Evolutionary conservation across 2,888 invertebrate species (phyloP), one percentile per base, ranked within the genome.

Genomic region (Lasius fuliginosus): DNA sequence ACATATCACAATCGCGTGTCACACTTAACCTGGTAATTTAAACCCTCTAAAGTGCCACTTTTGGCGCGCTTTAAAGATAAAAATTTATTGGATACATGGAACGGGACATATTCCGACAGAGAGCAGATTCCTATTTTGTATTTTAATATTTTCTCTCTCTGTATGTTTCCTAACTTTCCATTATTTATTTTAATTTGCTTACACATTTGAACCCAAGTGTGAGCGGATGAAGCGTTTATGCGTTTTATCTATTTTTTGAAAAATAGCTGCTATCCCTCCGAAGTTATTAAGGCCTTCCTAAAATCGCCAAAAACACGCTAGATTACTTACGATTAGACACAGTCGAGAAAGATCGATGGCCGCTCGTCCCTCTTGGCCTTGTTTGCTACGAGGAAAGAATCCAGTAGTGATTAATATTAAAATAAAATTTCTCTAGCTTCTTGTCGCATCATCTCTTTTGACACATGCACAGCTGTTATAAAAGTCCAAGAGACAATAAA

Each of bases 321-420:
- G 84, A 88, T 88, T 88, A 86, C 77, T 86, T 75, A 65, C 85
- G 86, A 87, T 89, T 89, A 83, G 86, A 83, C 74, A 86, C 84
- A 87, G 73, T 62, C 46, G 56, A 64, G 69, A 81, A 83, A 69
- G 77, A 85, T 65, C 82, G 79, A 84, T 40, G 65, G 58, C 73
- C 62, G 69, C 62, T 33, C 40, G 64, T 83, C 42, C 67, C 58
- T 83, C 79, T 67, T 67, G 8, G 42, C 40, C 82, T 82, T 56
- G 77, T 87, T 85, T 62, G 40, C 30, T 23, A 33, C 23, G 11
- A 36, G 36, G 23, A 36, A 42, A 18, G 33, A 74, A 42, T 46
- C 12, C 11, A 27, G 18, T n/a, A 49, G 15, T 65, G 76, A 76
- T 65, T 49, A 46, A 46, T 60, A 36, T 79, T 12, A 33, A 23